phyloP scores from a whole-genome alignment of 2,113 vertebrate species.

The Mesocricetus auratus region DNA sequence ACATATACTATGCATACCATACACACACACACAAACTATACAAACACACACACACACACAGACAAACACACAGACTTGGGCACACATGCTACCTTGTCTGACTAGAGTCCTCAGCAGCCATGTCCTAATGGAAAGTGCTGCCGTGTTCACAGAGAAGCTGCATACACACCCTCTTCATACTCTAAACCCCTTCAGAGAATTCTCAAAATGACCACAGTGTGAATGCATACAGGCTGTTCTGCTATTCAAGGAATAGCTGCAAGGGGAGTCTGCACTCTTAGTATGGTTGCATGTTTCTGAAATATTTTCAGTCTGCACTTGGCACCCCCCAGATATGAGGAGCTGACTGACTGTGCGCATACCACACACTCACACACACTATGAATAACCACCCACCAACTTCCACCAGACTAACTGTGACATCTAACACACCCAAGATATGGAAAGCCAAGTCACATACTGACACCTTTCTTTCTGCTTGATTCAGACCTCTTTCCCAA shows the following conservation, averaged over 20 bases:
- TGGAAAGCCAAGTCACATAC: rapidly evolving
- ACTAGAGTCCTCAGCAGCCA: neutral
- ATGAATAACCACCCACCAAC: neutral
- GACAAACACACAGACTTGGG: neutral
- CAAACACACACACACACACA: neutral
- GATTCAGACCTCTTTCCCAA: neutral
- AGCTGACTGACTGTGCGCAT: neutral
- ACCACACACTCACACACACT: neutral
- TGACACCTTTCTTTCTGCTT: neutral
- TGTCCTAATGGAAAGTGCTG: neutral
- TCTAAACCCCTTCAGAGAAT: neutral
- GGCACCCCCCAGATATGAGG: neutral
- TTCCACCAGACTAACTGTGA: neutral
- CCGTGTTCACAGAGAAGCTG: neutral
- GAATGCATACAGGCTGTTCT: too few species aligned
- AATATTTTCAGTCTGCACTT: neutral
- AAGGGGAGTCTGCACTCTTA: neutral
- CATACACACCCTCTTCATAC: too few species aligned
- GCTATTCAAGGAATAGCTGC: neutral
- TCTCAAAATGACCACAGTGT: neutral
- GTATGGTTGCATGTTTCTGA: neutral
- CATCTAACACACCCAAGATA: rapidly evolving
- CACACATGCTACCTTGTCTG: neutral
- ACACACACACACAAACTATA: neutral
- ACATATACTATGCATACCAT: neutral